Percentiles rank a stretch among this genome's conserved stretches.
These are phyloP conservation scores for human DNA, from an alignment of 2,113 vertebrate genomes.

Conservation along the genomic window DNA sequence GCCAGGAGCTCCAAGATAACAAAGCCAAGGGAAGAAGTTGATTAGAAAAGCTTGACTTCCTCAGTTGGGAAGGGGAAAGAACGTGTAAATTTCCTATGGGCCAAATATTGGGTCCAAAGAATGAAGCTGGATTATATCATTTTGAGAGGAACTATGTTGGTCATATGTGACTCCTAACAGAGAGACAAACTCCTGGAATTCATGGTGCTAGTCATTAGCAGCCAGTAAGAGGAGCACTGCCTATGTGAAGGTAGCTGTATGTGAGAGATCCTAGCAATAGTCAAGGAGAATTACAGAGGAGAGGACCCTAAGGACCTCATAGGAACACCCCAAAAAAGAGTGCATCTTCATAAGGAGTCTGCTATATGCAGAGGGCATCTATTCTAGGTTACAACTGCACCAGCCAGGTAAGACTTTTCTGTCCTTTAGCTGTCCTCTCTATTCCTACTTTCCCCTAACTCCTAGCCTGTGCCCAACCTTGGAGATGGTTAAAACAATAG, in stretches of 20 bases:
- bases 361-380: not conserved
- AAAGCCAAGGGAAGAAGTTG: not conserved
- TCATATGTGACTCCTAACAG: not conserved
- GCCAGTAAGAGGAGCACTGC: not conserved
- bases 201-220: not conserved
- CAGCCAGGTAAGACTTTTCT: not conserved
- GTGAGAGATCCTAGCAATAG: not conserved
- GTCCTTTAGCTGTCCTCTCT: not conserved
- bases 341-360: not conserved
- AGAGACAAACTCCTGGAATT: not conserved
- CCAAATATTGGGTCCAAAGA: not conserved
- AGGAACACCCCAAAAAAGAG: not conserved
- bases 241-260: not conserved
- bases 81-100: not conserved
- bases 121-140: not conserved
- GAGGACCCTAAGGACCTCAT: not conserved
- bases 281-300: not conserved
- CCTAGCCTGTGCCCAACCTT: not conserved
- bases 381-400: not conserved
- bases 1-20: not conserved
- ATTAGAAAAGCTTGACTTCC: not conserved
- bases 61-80: not conserved
- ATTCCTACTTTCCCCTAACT: not conserved
- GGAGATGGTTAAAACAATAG: not conserved
- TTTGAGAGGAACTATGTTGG: not conserved